Conservation (phyloP, 2,888 invertebrate species). For the Alitta virens region DNA sequence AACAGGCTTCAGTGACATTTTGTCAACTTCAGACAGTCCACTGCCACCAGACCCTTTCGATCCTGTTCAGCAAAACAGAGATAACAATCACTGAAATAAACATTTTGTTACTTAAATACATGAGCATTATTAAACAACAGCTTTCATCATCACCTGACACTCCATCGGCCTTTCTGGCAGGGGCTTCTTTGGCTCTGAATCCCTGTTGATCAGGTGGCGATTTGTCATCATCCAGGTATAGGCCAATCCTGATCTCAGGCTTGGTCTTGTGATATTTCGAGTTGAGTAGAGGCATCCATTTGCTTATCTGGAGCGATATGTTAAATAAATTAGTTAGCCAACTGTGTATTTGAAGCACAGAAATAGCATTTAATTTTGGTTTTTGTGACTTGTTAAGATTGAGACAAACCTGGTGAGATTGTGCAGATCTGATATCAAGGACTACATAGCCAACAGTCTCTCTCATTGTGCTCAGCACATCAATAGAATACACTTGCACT, state of each 20-base stretch:
- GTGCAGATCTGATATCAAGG: slow-evolving; percentile 56
- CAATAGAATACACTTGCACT: slow-evolving; percentile 55
- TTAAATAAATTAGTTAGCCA: too few species aligned
- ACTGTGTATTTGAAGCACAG: too few species aligned
- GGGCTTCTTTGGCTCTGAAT: slow-evolving; percentile 38
- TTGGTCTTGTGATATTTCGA: slow-evolving; percentile 55
- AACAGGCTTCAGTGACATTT: slow-evolving; percentile 39
- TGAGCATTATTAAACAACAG: too few species aligned
- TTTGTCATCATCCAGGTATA: slow-evolving; percentile 56
- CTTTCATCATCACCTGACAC: too few species aligned
- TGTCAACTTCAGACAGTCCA: slow-evolving; percentile 7
- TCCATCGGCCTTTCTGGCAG: slow-evolving; percentile 30
- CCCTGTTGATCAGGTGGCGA: slow-evolving; percentile 31
- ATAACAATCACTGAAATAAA: too few species aligned
- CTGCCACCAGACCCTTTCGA: not conserved
- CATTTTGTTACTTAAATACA: too few species aligned
- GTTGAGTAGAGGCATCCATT: slow-evolving; percentile 57
- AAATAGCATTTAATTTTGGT: too few species aligned
- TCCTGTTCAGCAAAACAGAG: too few species aligned
- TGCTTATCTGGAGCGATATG: slow-evolving; percentile 53
- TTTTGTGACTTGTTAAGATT: too few species aligned
- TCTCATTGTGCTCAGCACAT: slow-evolving; percentile 44
- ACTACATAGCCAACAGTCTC: slow-evolving; percentile 58
- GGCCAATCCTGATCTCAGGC: slow-evolving; percentile 53
- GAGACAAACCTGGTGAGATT: slow-evolving; percentile 43